These are phyloP conservation scores for Pseudois nayaur DNA, from an alignment of 2,113 vertebrate species.

Conservation along the genomic window DNA sequence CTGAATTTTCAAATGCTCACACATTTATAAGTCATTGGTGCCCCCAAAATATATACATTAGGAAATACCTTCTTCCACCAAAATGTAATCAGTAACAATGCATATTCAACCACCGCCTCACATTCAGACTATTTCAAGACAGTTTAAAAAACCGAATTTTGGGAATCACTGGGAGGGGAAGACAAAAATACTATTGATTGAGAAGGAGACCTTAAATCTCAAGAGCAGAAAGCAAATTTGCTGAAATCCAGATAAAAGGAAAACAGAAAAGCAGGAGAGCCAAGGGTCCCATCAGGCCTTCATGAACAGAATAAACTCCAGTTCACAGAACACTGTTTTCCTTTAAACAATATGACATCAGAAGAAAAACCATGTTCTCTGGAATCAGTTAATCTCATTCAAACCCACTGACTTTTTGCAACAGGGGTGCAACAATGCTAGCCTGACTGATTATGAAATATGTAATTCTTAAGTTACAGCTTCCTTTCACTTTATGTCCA, in stretches of 20 bases:
- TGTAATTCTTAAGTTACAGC: not conserved
- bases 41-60: not conserved
- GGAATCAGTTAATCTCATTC: not conserved
- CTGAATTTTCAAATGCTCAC: not conserved
- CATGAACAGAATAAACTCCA: not conserved
- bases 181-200: not conserved
- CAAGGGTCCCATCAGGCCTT: not conserved
- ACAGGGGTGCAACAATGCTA: not conserved
- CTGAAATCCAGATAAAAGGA: not conserved
- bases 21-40: not conserved
- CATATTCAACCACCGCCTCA: not conserved
- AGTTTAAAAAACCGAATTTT: conserved; percentile 5
- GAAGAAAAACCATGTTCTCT: not conserved
- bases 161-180: not conserved
- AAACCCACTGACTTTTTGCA: not conserved
- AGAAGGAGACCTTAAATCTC: not conserved
- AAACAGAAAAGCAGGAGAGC: not conserved
- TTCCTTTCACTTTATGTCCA: not conserved
- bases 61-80: not conserved
- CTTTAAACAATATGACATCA: not conserved
- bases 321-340: not conserved
- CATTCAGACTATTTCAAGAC: not conserved
- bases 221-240: not conserved
- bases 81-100: not conserved
- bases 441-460: not conserved